Base-by-base conservation (phyloP, 2,888 invertebrate species). In the Microdon myrmicae region DNA sequence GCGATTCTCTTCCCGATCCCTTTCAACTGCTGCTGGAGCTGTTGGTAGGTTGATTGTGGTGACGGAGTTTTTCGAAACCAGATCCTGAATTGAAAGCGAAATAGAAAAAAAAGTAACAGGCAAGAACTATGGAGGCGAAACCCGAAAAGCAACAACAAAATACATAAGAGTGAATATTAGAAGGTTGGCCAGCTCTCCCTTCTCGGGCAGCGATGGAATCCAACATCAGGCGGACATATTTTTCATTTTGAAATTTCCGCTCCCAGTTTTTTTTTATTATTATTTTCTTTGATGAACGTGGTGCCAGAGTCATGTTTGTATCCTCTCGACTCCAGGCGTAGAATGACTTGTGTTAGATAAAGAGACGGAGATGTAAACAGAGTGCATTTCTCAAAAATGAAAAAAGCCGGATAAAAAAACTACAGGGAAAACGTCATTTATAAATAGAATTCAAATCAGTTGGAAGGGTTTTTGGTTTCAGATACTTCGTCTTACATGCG, bases 1-100 rank as follows among this genome's bases (percentile, higher is more conserved):
- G 73, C 72, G 74, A 71, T 72, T 70, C 70, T 64, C 60, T 48
- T 47, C 61, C 28, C 39, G 47, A 23, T 44, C 38, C 41, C 41
- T 45, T 39, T 47, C 37, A 22, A 10, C 41, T 31, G 9, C 41
- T 25, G 16, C 10, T 61, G 34, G 44, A 22, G 20, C 14, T 20
- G 14, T 12, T 22, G 13, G 13, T 25, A 16, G 13, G 7, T 28
- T 32, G n/a, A n/a, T n/a, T n/a, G n/a, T n/a, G n/a, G n/a, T n/a
- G n/a, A n/a, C n/a, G n/a, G n/a, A n/a, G 38, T 45, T 44, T 41
- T 53, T 8, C 23, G 58, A 64, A 58, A 53, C 64, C 45, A 47
- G 44, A 58, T 32, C 51, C 45, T 37, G 31, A 56, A 28, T 56
- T 20, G 16, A 41, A 45, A 58, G 34, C 49, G 54, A 41, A 59